A percentile compares a stretch with the other conserved stretches of the same genome.
phyloP scores from a whole-genome alignment of 2,888 invertebrate species.

The Caenorhabditis zanzibari region DNA sequence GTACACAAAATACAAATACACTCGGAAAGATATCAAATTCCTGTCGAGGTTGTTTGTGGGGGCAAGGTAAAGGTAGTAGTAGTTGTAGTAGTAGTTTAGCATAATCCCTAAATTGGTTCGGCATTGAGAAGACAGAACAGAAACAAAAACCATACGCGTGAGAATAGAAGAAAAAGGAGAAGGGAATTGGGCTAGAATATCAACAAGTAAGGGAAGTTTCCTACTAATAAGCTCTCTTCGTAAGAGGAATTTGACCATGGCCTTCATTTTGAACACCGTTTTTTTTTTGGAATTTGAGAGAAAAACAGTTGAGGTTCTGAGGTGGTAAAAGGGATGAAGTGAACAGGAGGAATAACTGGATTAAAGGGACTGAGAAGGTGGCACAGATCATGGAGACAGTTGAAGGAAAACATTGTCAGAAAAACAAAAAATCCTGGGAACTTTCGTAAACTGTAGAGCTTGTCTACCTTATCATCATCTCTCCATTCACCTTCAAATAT shows the following conservation, averaged over 20 bases:
- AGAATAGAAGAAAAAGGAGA: conserved; percentile 2
- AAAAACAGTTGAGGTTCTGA: neutral
- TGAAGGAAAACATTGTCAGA: too few species aligned
- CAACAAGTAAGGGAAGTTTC: conserved; percentile 8
- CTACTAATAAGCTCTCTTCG: conserved; percentile 46
- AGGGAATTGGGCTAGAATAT: conserved; percentile 44
- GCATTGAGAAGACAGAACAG: conserved; percentile 45
- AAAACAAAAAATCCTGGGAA: too few species aligned
- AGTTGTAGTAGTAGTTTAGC: conserved; percentile 49
- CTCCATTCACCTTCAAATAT: neutral
- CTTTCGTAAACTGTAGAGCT: too few species aligned
- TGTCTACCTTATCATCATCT: too few species aligned
- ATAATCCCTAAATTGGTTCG: conserved; percentile 68
- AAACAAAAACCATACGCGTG: conserved; percentile 41
- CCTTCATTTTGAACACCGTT: conserved; percentile 26
- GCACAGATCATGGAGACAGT: too few species aligned
- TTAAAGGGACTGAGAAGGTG: neutral
- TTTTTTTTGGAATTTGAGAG: conserved; percentile 1
- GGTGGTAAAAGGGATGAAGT: neutral
- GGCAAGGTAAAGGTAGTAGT: conserved; percentile 20
- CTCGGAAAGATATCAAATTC: conserved; percentile 40
- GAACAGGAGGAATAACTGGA: neutral
- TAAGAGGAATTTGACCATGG: conserved; percentile 51
- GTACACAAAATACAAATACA: conserved; percentile 27
- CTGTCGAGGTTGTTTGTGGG: conserved; percentile 56